These are phyloP conservation scores for Diorhabda elongata DNA, from an alignment of 1,140 invertebrate species.

Conservation along the genomic window DNA sequence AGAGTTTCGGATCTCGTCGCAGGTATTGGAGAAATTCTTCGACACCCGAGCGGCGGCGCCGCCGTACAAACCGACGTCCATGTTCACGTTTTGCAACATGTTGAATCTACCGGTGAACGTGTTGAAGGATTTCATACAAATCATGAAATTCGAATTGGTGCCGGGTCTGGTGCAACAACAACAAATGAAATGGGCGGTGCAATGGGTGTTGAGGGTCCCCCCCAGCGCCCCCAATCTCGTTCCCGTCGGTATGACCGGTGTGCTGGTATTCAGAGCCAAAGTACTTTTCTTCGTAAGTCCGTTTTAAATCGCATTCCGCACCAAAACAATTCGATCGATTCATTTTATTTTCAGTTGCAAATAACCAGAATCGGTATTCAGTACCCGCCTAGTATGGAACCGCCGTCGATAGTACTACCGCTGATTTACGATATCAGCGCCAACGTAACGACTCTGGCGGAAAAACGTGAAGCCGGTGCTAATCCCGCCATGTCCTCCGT, in stretches of 20 bases:
- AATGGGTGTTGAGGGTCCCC: slow-evolving; percentile 86
- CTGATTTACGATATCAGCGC: slow-evolving; percentile 82
- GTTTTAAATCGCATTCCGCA: neutral
- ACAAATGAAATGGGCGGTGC: slow-evolving; percentile 71
- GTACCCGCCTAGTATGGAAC: slow-evolving; percentile 62
- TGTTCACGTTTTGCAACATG: slow-evolving; percentile 78
- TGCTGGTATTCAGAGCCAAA: slow-evolving; percentile 78
- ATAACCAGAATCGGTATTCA: slow-evolving; percentile 69
- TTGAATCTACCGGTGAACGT: slow-evolving; percentile 78
- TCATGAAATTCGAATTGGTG: slow-evolving; percentile 77
- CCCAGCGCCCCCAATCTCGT: slow-evolving; percentile 79
- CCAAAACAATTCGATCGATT: no score
- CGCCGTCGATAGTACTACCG: slow-evolving; percentile 77
- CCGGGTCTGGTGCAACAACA: slow-evolving; percentile 64
- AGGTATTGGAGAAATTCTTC: slow-evolving; percentile 89
- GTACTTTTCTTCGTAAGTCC: slow-evolving; percentile 83
- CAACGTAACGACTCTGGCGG: slow-evolving; percentile 82
- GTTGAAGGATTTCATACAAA: slow-evolving; percentile 86
- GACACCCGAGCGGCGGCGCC: slow-evolving; percentile 79
- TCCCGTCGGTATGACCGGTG: slow-evolving; percentile 77
- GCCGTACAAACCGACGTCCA: slow-evolving; percentile 84
- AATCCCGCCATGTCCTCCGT: slow-evolving; percentile 61
- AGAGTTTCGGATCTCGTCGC: slow-evolving; percentile 8
- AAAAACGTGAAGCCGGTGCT: slow-evolving; percentile 63
- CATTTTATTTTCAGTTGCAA: slow-evolving; percentile 62